phyloP scores from a whole-genome alignment of 2,797 vertebrate genomes.

The Trematomus bernacchii region DNA sequence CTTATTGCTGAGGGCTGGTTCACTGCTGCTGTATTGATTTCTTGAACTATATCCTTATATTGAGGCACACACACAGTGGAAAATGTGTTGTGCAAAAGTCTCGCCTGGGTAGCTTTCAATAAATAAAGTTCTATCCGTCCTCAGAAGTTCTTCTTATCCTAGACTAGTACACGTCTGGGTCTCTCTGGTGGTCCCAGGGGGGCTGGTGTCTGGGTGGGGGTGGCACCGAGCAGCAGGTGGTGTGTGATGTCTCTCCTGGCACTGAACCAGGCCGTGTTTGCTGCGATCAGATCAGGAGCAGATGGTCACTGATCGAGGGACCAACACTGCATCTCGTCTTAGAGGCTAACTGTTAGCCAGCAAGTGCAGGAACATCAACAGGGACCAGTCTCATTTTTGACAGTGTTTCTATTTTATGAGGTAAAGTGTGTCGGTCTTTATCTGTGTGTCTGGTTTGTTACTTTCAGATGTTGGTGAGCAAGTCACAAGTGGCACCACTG shows the following conservation, averaged over 20 bases:
- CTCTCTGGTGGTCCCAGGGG: conserved; percentile 36
- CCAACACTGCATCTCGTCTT: conserved; percentile 45
- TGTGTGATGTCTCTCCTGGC: conserved; percentile 55
- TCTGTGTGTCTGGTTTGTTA: conserved; percentile 24
- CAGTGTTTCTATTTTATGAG: conserved; percentile 26
- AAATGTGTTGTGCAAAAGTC: conserved; percentile 32
- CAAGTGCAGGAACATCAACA: conserved; percentile 3
- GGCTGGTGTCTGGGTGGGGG: conserved; percentile 46
- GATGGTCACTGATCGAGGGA: conserved; percentile 60
- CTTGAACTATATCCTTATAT: too few relatives aligned
- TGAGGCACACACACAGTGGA: conserved; percentile 4
- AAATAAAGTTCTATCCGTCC: conserved; percentile 43
- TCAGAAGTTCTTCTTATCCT: conserved; percentile 57
- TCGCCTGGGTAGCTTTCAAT: conserved; percentile 22
- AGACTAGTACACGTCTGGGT: conserved; percentile 41
- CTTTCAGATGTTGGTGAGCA: conserved; percentile 36
- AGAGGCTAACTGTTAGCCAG: conserved; percentile 15
- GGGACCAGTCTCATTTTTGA: conserved; percentile 5
- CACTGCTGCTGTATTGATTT: conserved; percentile 20
- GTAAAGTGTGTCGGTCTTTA: conserved; percentile 24
- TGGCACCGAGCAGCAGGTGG: conserved; percentile 63
- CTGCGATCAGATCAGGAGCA: conserved; percentile 59
- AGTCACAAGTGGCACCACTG: conserved; percentile 23
- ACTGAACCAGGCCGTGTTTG: conserved; percentile 51
- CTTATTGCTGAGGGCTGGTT: background rate